Base-by-base conservation (phyloP, 2,888 invertebrate genomes). In the Acanthopleura granulata region DNA sequence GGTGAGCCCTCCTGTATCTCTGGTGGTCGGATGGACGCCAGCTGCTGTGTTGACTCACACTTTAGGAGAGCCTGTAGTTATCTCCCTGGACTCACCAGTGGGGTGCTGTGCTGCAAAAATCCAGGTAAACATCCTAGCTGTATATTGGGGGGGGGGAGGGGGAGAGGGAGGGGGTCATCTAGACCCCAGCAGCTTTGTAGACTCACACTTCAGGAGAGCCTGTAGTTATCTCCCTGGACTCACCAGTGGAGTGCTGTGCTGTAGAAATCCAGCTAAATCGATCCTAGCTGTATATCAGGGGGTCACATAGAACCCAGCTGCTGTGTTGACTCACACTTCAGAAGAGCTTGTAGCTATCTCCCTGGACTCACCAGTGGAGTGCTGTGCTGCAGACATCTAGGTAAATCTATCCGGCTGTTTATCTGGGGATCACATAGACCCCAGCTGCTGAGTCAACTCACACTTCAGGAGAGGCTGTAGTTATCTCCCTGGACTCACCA, bases 161-260 rank as follows among this genome's bases (percentile, higher is more conserved):
- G n/a, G n/a, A n/a, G n/a, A n/a, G n/a, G n/a, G 89, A 88, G 89
- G 88, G 1, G 89, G 89, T 0, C 81, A 86, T 29, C 89, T 89
- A 27, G 89, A 88, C 74, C 86, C 87, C 27, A 88, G 88, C 76
- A 89, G 89, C 76, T 89, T 89, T 77, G 84, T 85, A 0, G 89
- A 89, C 78, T 83, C 88, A 1, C 86, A 86, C 77, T 82, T 87
- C 74, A 82, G 86, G 73, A 78, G 79, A 57, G 88, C 89, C 0
- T 89, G 89, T 78, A 80, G 81, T 66, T 87, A 86, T 79, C 82
- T 83, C 69, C 79, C 82, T 9, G 83, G 82, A 72, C 74, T 86
- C 4, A 82, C 82, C 22, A 81, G 83, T 27, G 87, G 86, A 0
- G 85, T 87, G 15, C 78, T 88, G 61, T 87, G 87, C 79, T 89